A percentile compares a stretch with the other conserved stretches of the same genome.
phyloP scores from a whole-genome alignment of 1,140 invertebrate species.

The Odontomachus brunneus region DNA sequence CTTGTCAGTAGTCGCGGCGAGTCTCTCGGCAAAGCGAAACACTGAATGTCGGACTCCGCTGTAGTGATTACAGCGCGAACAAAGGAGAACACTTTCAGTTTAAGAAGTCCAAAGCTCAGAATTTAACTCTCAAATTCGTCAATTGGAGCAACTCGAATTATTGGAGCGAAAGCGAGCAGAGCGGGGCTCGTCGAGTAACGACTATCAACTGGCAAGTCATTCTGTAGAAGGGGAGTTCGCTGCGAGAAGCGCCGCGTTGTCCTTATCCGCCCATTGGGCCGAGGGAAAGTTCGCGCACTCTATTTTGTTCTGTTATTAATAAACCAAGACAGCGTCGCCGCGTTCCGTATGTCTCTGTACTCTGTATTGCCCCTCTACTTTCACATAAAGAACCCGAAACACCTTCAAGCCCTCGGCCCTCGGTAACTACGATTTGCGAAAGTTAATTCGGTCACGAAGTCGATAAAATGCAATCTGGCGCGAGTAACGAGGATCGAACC shows the following conservation, averaged over 20 bases:
- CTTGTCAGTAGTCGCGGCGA: not conserved
- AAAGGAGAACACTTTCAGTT: slow-evolving; percentile 33
- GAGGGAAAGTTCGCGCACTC: slow-evolving; percentile 40
- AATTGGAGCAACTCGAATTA: slow-evolving; percentile 58
- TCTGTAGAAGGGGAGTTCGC: slow-evolving; percentile 26
- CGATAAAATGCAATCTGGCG: slow-evolving; percentile 56
- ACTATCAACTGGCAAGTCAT: slow-evolving; percentile 12
- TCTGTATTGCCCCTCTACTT: slow-evolving; percentile 24
- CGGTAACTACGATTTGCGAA: slow-evolving; percentile 24
- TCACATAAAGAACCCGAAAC: slow-evolving; percentile 51
- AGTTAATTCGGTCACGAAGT: slow-evolving; percentile 45
- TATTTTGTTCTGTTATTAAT: slow-evolving; percentile 65
- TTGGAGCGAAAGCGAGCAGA: not conserved
- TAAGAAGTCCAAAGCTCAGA: slow-evolving; percentile 18
- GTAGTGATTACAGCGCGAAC: slow-evolving; percentile 21
- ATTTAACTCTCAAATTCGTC: slow-evolving; percentile 40
- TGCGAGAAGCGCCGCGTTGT: slow-evolving; percentile 50
- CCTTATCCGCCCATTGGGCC: slow-evolving; percentile 21
- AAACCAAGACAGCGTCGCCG: slow-evolving; percentile 20
- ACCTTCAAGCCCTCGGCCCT: slow-evolving; percentile 27
- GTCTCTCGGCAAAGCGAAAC: not conserved
- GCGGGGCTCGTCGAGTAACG: not conserved
- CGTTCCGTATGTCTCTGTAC: not conserved
- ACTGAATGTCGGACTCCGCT: slow-evolving; percentile 7
- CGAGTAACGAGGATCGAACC: slow-evolving; percentile 36